phyloP scores from a whole-genome alignment of 2,797 vertebrate genomes.

The Acridotheres tristis region DNA sequence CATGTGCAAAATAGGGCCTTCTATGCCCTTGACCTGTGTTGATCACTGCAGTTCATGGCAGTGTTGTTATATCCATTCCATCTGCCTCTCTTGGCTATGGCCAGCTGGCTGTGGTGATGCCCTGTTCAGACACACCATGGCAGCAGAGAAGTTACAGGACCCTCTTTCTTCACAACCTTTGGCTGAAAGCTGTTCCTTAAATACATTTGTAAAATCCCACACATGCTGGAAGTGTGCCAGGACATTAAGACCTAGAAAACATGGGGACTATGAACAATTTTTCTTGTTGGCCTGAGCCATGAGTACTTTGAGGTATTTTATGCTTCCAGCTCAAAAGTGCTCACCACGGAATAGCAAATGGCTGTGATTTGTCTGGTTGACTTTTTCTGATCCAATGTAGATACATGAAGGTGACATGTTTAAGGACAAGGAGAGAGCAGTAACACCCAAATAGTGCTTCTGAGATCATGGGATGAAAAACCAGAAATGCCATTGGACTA shows the following conservation, averaged over 20 bases:
- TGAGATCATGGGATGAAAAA: neutral
- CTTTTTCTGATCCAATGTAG: neutral
- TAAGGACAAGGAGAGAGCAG: neutral
- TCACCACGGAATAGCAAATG: neutral
- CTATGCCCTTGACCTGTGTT: neutral
- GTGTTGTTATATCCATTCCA: fast-evolving
- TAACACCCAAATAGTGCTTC: neutral
- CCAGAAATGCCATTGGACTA: neutral
- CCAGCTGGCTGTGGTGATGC: neutral
- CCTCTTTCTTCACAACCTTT: neutral
- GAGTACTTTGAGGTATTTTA: neutral
- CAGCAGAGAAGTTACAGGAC: neutral
- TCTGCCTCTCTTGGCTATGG: neutral
- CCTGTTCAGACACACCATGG: neutral
- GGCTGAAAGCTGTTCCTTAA: neutral
- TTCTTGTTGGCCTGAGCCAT: neutral
- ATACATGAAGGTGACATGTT: neutral
- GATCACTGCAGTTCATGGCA: neutral
- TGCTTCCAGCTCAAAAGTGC: neutral
- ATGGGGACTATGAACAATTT: neutral
- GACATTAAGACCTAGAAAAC: neutral
- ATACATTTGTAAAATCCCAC: neutral
- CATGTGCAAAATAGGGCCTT: neutral
- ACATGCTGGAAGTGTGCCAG: neutral
- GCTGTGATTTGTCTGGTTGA: neutral